A percentile compares a stretch with the other conserved stretches of the same genome.
phyloP scores from a whole-genome alignment of 2,888 invertebrate species.

The Sisyra terminalis region DNA sequence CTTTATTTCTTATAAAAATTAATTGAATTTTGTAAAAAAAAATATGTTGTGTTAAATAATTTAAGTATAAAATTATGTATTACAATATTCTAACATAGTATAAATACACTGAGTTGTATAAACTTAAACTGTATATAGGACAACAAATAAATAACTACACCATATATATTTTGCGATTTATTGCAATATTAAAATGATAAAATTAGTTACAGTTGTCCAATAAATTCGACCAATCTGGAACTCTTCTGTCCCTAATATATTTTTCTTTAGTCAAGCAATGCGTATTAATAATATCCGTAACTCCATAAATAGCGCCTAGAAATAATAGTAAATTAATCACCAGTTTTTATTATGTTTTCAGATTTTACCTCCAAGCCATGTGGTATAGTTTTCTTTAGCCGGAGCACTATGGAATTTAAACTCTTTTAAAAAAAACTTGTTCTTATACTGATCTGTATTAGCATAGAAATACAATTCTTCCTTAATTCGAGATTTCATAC shows the following conservation, averaged over 20 bases:
- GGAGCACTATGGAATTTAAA: conserved; percentile 73
- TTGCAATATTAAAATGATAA: neutral
- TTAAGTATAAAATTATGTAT: too few relatives aligned
- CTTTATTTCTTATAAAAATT: too few relatives aligned
- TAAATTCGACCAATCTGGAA: conserved; percentile 71
- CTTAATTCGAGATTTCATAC: conserved; percentile 64
- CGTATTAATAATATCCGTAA: conserved; percentile 52
- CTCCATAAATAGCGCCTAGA: conserved; percentile 57
- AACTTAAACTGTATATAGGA: too few relatives aligned
- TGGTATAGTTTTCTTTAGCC: conserved; percentile 62
- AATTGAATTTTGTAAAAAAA: too few relatives aligned
- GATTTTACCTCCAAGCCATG: conserved; percentile 66
- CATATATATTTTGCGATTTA: conserved; percentile 1
- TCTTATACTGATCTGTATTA: conserved; percentile 41
- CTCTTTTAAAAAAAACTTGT: conserved; percentile 38
- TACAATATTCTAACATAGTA: too few relatives aligned
- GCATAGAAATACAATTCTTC: conserved; percentile 55
- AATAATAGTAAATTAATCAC: conserved; percentile 9
- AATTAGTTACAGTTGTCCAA: conserved; percentile 34
- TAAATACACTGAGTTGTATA: too few relatives aligned
- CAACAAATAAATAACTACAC: conserved; percentile 1
- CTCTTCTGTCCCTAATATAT: conserved; percentile 47
- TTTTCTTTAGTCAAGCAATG: conserved; percentile 58
- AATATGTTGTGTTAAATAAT: too few relatives aligned
- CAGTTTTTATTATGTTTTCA: neutral